These are phyloP conservation scores for Ctena decussata DNA, from an alignment of 2,888 invertebrate genomes.

Conservation along the genomic window DNA sequence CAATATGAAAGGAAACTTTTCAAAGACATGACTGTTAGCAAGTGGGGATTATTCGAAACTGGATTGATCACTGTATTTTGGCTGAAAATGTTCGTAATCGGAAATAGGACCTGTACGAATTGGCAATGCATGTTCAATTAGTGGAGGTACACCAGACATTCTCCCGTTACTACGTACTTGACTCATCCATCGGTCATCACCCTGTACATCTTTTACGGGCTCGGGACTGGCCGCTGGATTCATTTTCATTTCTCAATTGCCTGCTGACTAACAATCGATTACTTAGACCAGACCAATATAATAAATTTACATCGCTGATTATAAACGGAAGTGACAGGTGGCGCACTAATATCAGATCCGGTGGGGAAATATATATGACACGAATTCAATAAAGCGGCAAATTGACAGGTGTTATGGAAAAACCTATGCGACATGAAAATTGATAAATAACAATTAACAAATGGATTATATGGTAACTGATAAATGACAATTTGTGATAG, in stretches of 20 bases:
- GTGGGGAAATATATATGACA: too few species aligned
- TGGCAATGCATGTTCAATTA: background rate
- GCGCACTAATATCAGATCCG: background rate
- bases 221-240: constrained; percentile 92
- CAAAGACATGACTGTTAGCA: too few species aligned
- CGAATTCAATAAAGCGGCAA: too few species aligned
- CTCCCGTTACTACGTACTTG: constrained; percentile 88
- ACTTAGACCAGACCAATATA: background rate
- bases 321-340: constrained; percentile 54
- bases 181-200: constrained; percentile 95
- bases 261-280: background rate
- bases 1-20: too few species aligned
- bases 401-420: too few species aligned
- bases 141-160: background rate
- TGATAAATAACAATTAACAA: too few species aligned
- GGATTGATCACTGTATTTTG: too few species aligned
- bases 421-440: too few species aligned
- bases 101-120: background rate
- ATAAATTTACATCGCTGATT: constrained; percentile 27
- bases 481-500: too few species aligned
- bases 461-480: too few species aligned
- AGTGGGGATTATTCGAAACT: too few species aligned
- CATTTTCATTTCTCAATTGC: constrained; percentile 87
- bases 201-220: constrained; percentile 92
- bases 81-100: too few species aligned